A percentile compares a stretch with the other conserved stretches of the same genome.
Evolutionary conservation across 2,888 invertebrate species (phyloP).

Genomic region (Lepidocyrtinus sp.): DNA sequence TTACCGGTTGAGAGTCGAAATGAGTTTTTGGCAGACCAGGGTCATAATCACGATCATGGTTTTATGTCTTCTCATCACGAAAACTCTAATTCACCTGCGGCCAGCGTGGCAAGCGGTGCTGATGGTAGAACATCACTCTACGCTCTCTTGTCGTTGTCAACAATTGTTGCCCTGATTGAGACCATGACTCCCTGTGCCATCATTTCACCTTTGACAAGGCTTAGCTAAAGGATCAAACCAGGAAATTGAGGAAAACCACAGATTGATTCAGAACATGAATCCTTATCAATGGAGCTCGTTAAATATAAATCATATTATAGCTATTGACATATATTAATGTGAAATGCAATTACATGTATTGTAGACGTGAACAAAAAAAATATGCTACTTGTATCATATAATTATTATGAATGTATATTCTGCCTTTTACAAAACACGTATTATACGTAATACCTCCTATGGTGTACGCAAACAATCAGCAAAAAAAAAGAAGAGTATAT

Average conservation of each 20-base stretch:
- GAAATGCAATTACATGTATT: neutral
- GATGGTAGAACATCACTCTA: neutral
- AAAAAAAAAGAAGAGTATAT: neutral
- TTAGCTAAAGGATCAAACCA: neutral
- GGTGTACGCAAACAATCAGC: neutral
- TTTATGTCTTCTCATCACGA: neutral
- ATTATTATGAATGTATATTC: neutral
- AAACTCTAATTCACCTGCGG: conserved; percentile 27
- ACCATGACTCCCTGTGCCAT: neutral
- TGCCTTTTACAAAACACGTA: neutral
- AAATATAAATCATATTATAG: neutral
- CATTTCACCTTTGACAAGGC: neutral
- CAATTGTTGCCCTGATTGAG: neutral
- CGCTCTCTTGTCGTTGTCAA: neutral
- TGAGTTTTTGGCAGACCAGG: conserved; percentile 44
- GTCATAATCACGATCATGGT: conserved; percentile 15
- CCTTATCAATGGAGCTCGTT: neutral
- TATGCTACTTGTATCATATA: neutral
- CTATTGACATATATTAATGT: neutral
- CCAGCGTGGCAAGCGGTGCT: conserved; percentile 23
- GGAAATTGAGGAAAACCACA: neutral
- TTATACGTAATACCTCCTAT: neutral
- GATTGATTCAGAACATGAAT: neutral
- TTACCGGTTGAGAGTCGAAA: conserved; percentile 46
- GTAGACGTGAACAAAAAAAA: neutral